Base-by-base conservation (phyloP, 2,888 invertebrate genomes). In the Trachelus troglodyta region DNA sequence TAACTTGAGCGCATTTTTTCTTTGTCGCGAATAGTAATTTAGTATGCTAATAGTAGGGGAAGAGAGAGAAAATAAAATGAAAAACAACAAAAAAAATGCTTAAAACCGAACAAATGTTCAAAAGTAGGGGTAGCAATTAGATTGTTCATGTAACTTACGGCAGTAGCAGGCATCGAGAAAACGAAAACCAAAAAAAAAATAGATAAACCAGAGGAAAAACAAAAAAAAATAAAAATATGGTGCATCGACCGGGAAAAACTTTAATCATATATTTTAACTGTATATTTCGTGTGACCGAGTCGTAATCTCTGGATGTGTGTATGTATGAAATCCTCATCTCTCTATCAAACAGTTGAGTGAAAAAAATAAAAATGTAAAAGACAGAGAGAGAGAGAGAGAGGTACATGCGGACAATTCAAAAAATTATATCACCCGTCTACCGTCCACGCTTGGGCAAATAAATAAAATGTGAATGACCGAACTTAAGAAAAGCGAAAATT, bases 201-300 rank as follows among this genome's bases (percentile, higher is more conserved):
- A 34, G 35, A 34, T 56, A 34, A 69, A 69, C 23, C 56, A 56
- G 56, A 56, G 9, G 15, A 6, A 23, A 56, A 23, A 56, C 0
- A 6, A 40, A 6, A 69, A 23, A 69, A 35, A 34, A 69, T 35
- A 77, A 71, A 34, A 33, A 30, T 11, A 71, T 71, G 31, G 31
- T 71, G 34, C 34, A 33, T 71, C 71, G 71, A 33, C 31, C 34
- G 34, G 34, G 34, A 31, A 31, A 71, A 31, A 30, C 71, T 34
- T 34, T 34, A 71, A 23, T 75, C 75, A 75, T 77, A 75, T 56
- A 23, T 56, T 56, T 56, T 56, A 56, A 56, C 15, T 56, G 56
- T 56, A 23, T 56, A 56, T 23, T 56, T 56, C 56, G 56, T 56
- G 23, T 56, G 56, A 23, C 23, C 23, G 56, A 56, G 23, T 56